Base-by-base conservation (phyloP, 2,113 vertebrate species). In the Dipodomys stephensi region DNA sequence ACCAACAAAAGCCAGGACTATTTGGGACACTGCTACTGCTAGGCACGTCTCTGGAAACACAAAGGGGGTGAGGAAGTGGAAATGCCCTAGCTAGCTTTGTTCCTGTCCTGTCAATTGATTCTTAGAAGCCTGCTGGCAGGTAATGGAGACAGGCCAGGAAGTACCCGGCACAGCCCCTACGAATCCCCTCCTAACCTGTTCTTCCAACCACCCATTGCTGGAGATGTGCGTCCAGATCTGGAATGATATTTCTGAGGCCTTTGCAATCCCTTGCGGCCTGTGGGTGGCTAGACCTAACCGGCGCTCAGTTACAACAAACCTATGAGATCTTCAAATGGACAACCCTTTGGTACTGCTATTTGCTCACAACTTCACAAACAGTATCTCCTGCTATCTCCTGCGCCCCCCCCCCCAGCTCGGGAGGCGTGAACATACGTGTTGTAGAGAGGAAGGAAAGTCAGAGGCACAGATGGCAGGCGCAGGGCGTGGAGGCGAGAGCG, bases 1-100 rank as follows among this genome's bases (percentile, higher is more conserved):
- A 3, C 28, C 69, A 53, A 10, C 19, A 23, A 74, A 2, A 88
- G 19, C 62, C 65, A 20, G 25, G 23, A n/a, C 49, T 22, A 39
- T 6, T 7, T 0, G 9, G 57, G 23, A 22, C 32, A 35, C 6
- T 5, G 9, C 7, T 49, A 19, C 6, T 39, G 6, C 22, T 32
- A 62, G 32, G 3, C 49, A 7, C 62, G 49, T 53, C 28, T 2
- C 57, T 32, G 1, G 13, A 27, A 87, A 32, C 27, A 23, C 35
- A 65, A 28, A 71, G 15, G 20, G 30, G 27, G 11, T 64, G 18
- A 32, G 28, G 25, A 39, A 13, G 6, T 10, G 20, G 67, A 44
- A 23, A 86, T 20, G 20, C 16, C 4, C 25, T 62, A 32, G 35
- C 7, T 73, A 20, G 7, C 18, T 60, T 28, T 60, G 2, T 22